phyloP scores from a whole-genome alignment of 2,113 vertebrate genomes.

The Callospermophilus lateralis region DNA sequence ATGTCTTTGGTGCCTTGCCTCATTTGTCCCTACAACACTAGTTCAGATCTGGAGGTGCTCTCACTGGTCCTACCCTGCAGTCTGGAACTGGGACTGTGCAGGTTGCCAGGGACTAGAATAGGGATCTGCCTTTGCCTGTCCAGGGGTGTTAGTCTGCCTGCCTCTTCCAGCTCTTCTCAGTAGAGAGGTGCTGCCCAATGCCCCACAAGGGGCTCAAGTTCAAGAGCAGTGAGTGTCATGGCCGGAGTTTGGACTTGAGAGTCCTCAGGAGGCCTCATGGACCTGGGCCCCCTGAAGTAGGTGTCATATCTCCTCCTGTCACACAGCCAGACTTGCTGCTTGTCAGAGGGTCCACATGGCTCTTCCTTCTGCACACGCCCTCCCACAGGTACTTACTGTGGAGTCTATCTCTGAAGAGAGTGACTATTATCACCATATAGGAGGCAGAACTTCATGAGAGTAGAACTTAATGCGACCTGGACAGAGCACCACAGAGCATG shows the following conservation, averaged over 20 bases:
- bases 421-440: neutral
- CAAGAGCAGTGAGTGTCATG: neutral
- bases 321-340: neutral
- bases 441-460: neutral
- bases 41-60: neutral
- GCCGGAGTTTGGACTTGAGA: neutral
- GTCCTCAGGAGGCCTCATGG: neutral
- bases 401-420: neutral
- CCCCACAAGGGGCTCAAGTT: neutral
- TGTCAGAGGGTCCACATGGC: neutral
- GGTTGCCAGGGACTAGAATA: neutral
- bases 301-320: neutral
- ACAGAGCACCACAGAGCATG: neutral
- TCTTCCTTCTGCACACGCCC: neutral
- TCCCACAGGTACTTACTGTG: neutral
- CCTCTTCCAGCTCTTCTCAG: neutral
- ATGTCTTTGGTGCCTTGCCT: too few species aligned
- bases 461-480: neutral
- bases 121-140: neutral
- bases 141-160: neutral
- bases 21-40: too few species aligned
- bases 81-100: neutral
- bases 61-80: neutral
- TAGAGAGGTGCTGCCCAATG: neutral
- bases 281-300: neutral